These are phyloP conservation scores for Ladona fulva DNA, from an alignment of 1,140 invertebrate species.

Conservation along the genomic window DNA sequence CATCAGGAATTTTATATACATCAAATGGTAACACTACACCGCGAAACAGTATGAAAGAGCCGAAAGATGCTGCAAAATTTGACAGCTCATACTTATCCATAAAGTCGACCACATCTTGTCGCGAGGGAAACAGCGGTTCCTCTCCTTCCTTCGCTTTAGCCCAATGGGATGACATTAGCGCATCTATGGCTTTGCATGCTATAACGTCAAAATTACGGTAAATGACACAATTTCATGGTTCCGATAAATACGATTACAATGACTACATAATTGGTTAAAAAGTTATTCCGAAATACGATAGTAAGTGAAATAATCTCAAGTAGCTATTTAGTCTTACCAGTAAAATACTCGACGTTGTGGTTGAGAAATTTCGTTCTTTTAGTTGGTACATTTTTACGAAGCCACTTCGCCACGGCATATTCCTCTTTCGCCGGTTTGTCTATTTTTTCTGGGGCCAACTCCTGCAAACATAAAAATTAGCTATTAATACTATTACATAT, in stretches of 20 bases:
- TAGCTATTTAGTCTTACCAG: slow-evolving; percentile 48
- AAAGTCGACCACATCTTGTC: slow-evolving; percentile 70
- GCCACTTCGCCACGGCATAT: slow-evolving; percentile 86
- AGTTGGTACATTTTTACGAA: slow-evolving; percentile 82
- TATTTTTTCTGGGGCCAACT: slow-evolving; percentile 41
- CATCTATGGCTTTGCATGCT: slow-evolving; percentile 82
- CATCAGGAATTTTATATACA: too few relatives aligned
- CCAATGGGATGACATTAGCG: slow-evolving; percentile 86
- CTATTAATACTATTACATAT: slow-evolving; percentile 19
- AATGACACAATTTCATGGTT: neutral
- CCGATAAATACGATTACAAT: too few relatives aligned
- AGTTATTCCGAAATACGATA: neutral
- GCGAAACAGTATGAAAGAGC: too few relatives aligned
- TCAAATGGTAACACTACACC: too few relatives aligned
- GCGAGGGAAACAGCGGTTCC: slow-evolving; percentile 67
- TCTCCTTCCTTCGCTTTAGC: slow-evolving; percentile 54
- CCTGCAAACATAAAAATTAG: slow-evolving; percentile 37
- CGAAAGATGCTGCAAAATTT: too few relatives aligned
- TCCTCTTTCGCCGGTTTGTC: slow-evolving; percentile 84
- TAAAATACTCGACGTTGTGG: slow-evolving; percentile 95
- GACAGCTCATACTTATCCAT: slow-evolving; percentile 49
- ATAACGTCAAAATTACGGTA: slow-evolving; percentile 18
- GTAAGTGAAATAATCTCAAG: slow-evolving; percentile 10
- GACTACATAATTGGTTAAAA: too few relatives aligned
- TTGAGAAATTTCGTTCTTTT: slow-evolving; percentile 93